Percentiles rank a stretch among this genome's conserved stretches.
phyloP scores from a whole-genome alignment of 2,888 invertebrate genomes.

The Synanthedon myopaeformis region DNA sequence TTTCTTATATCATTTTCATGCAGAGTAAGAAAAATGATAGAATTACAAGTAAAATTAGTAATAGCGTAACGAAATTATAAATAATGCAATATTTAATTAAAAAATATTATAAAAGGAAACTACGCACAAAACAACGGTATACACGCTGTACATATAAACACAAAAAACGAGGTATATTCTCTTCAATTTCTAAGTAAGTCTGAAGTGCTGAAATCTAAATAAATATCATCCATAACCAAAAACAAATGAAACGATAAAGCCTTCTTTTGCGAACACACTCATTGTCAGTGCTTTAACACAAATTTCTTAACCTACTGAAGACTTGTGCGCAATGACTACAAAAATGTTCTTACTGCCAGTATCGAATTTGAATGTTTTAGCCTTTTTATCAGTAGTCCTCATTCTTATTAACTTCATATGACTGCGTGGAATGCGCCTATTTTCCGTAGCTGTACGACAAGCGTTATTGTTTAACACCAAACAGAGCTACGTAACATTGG shows the following conservation, averaged over 20 bases:
- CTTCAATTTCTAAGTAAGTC: no score
- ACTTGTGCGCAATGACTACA: slow-evolving; percentile 16
- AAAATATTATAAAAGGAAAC: no score
- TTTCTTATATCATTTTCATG: no score
- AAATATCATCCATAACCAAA: slow-evolving; percentile 17
- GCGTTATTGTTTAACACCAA: background rate
- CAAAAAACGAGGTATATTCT: no score
- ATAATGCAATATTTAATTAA: no score
- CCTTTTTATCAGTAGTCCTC: slow-evolving; percentile 69
- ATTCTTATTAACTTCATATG: slow-evolving; percentile 75
- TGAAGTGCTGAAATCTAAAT: background rate
- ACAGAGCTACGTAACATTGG: background rate
- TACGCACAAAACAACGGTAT: no score
- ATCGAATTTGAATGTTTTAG: slow-evolving; percentile 72
- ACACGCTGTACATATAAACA: no score
- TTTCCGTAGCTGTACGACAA: slow-evolving; percentile 51
- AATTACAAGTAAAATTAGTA: no score
- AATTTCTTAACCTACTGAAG: slow-evolving; percentile 16
- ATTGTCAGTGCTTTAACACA: slow-evolving; percentile 38
- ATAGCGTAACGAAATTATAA: no score
- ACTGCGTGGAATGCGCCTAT: slow-evolving; percentile 67
- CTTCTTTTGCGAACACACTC: slow-evolving; percentile 24
- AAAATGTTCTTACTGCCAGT: slow-evolving; percentile 67
- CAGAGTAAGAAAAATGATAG: no score
- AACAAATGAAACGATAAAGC: slow-evolving; percentile 11